Evolutionary conservation across 2,888 invertebrate species (phyloP), one percentile per base, ranked within the genome.

Genomic region (Polyploca ridens): DNA sequence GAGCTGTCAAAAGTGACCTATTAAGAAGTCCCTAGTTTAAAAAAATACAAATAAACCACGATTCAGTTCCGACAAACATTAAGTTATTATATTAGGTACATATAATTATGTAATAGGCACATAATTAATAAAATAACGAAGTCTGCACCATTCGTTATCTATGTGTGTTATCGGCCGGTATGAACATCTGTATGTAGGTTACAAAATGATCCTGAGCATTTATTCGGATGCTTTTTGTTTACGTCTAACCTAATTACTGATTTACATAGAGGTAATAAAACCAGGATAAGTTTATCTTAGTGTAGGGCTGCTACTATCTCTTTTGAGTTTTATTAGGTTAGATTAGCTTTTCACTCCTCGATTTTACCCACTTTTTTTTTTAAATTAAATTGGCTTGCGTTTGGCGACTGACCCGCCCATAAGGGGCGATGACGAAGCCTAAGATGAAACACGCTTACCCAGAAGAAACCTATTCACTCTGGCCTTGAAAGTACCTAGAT

Each of bases 171-270:
- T 69, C 62, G 68, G 10, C 3, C 33, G 5, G 5, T 66, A 71
- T 75, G 66, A 68, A 65, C 33, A 10, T 54, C 10, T 54, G 54
- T 54, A 46, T 59, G 69, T 75, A 62, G 71, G 76, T 75, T 70
- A 75, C 63, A 38, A 66, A 73, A 67, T 66, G 65, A 62, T 72
- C 73, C 69, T 63, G 71, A 70, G 69, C 72, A 75, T 77, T 78
- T 74, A 73, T 69, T 74, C 46, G 69, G 63, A 64, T 68, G 44
- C 61, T 19, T 68, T 69, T 49, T 63, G 13, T 60, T 62, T 69
- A 63, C 66, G 62, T 13, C 60, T 69, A 68, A 65, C 63, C 64
- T 63, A 49, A 65, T 66, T 64, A 46, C 62, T 54, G 54, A 54
- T 19, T 54, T 19, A 54, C 19, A 16, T 16, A 5, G 54, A 16